Base-by-base conservation (phyloP, 1,140 invertebrate species). In the Drosophila pallidifrons region DNA sequence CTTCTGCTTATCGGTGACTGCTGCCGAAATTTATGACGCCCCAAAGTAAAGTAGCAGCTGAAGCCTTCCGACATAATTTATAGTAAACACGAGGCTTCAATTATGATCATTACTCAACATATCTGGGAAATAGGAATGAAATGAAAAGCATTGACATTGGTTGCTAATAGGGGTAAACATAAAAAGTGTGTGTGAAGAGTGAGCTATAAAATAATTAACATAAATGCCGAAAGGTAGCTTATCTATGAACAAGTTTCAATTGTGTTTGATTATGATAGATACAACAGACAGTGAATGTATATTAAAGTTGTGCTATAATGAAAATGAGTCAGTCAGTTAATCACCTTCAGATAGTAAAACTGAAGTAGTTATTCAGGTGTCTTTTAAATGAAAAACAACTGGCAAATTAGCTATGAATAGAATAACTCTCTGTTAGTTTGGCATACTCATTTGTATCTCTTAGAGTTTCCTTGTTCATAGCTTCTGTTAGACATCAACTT, bases 11-110 rank as follows among this genome's bases (percentile, higher is more conserved):
- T 75, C 66, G 28, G 51, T 25, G 38, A 38, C 13, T 25, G 20
- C 20, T 41, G 68, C 30, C n/a, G 41, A 45, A 57, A 38, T 74
- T 46, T 68, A 68, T 68, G 57, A 73, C 60, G 15, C 25, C 28
- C 15, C 7, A 58, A 25, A 30, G 47, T 52, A 58, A 16, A 28
- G 28, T 66, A 35, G 11, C 45, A 68, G 2, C 55, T 35, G 15
- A 68, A 75, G 52, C 38, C 15, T 25, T 25, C 8, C 46, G 11
- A 45, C 16, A 38, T 46, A 67, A 69, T 61, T 61, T 69, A 61
- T 47, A 45, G 15, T 13, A n/a, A 59, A 32, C 46, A 35, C 46
- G 46, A 15, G 63, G 28, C 20, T 6, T 16, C 30, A 13, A 30
- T 11, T 13, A 57, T n/a, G 11, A 11, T 13, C 35, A 41, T 5